phyloP scores from a whole-genome alignment of 2,113 vertebrate species.

The Syngnathus scovelli region DNA sequence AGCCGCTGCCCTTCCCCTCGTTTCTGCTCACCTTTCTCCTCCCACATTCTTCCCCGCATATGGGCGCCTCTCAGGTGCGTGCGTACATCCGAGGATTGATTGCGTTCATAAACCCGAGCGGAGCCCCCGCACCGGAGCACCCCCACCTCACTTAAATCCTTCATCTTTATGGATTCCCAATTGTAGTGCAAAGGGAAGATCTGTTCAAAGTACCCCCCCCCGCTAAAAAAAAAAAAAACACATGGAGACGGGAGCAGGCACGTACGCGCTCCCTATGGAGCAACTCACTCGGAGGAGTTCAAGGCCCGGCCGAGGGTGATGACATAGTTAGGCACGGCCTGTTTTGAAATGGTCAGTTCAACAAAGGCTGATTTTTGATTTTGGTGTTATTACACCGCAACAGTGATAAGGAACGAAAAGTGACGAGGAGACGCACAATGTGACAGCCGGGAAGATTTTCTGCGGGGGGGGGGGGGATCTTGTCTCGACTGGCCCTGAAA shows the following conservation, averaged over 20 bases:
- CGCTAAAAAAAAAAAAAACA: constrained; percentile 52
- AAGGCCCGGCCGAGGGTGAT: constrained; percentile 60
- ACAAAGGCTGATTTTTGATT: neutral
- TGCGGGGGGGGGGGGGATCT: constrained; percentile 35
- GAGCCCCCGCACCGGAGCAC: constrained; percentile 57
- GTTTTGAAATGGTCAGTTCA: neutral
- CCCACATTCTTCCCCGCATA: constrained; percentile 52
- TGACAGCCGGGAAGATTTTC: constrained; percentile 53
- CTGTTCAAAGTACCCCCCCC: constrained; percentile 45
- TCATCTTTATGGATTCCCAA: constrained; percentile 35
- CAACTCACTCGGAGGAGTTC: constrained; percentile 49
- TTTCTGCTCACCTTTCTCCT: constrained; percentile 37
- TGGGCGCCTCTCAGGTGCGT: constrained; percentile 59
- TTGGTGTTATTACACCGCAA: neutral
- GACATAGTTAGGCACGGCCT: constrained; percentile 5
- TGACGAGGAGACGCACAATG: constrained; percentile 32
- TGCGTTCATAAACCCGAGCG: constrained; percentile 70
- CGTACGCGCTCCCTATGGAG: constrained; percentile 53
- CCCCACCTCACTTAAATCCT: constrained; percentile 60
- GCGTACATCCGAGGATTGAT: constrained; percentile 63
- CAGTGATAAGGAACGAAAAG: constrained; percentile 26
- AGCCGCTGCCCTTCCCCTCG: constrained; percentile 29
- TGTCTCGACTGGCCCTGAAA: constrained; percentile 62
- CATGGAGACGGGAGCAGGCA: constrained; percentile 43
- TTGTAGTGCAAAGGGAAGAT: constrained; percentile 44